A percentile compares a stretch with the other conserved stretches of the same genome.
Evolutionary conservation across 30 jellyfish, hydroid and myxozoan species (phyloP).

Genomic region (Nemopilema nomurai): DNA sequence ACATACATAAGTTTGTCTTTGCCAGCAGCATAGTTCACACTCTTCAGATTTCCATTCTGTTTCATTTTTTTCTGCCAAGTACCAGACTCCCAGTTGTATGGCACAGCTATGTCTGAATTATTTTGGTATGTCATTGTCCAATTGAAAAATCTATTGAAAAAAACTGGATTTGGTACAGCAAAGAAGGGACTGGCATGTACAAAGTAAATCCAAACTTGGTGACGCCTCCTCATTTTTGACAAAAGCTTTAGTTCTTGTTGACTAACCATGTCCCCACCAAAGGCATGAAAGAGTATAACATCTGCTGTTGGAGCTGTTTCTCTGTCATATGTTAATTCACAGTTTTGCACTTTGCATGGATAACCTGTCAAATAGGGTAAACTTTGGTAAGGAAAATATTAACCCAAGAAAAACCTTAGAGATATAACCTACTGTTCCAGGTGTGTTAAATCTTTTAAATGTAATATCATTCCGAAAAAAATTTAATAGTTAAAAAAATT

Average conservation of each 20-base stretch:
- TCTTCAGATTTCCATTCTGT: constrained; percentile 19
- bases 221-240: constrained; percentile 27
- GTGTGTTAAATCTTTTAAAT: too few species aligned
- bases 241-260: constrained; percentile 43
- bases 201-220: constrained; percentile 81
- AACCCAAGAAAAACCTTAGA: too few species aligned
- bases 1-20: constrained; percentile 73
- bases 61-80: constrained; percentile 65
- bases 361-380: too few species aligned
- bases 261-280: constrained; percentile 72
- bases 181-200: constrained; percentile 79
- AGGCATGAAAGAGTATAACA: constrained; percentile 78
- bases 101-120: constrained; percentile 85
- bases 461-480: too few species aligned
- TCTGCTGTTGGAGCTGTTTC: constrained; percentile 57
- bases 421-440: too few species aligned
- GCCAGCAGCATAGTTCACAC: constrained; percentile 69
- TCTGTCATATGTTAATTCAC: constrained; percentile 75
- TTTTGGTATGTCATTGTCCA: constrained; percentile 89
- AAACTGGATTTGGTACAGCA: constrained; percentile 69
- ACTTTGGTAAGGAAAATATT: too few species aligned
- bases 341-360: constrained; percentile 82
- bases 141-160: constrained; percentile 76
- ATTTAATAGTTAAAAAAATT: too few species aligned
- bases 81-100: constrained; percentile 97